Percentiles rank a stretch among this genome's conserved stretches.
Evolutionary conservation across 2,888 invertebrate species (phyloP).

Genomic region (Eupithecia tripunctaria): DNA sequence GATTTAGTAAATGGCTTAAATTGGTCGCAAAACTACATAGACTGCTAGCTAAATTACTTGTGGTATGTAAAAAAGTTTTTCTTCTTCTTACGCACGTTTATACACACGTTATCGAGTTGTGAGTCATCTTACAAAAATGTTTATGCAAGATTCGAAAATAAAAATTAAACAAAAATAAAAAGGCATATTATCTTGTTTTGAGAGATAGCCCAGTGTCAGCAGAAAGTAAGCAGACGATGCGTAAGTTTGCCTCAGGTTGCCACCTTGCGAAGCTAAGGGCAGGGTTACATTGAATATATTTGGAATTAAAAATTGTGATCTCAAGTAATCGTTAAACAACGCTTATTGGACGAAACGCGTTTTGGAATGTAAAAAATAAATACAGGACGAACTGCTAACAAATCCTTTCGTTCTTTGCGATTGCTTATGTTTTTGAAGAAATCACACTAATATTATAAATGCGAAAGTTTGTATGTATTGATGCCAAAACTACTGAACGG

Average conservation of each 20-base stretch:
- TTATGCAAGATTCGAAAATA: slow-evolving; percentile 16
- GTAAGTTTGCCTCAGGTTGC: slow-evolving; percentile 13
- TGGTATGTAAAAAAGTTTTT: too few species aligned
- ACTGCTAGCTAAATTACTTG: background rate
- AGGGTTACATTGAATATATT: slow-evolving; percentile 17
- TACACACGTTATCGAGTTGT: background rate
- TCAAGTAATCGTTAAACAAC: background rate
- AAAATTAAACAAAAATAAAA: slow-evolving; percentile 20
- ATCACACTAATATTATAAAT: too few species aligned
- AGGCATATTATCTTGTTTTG: slow-evolving; percentile 31
- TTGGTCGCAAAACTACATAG: background rate
- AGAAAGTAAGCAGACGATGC: slow-evolving; percentile 26
- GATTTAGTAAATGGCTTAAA: background rate
- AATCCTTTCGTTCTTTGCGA: too few species aligned
- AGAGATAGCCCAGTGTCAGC: slow-evolving; percentile 35
- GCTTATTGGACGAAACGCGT: too few species aligned
- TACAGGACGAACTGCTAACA: too few species aligned
- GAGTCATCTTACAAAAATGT: slow-evolving; percentile 28
- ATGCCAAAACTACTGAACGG: too few species aligned
- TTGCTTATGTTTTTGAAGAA: too few species aligned
- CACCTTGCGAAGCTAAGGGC: slow-evolving; percentile 10
- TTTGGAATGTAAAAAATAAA: too few species aligned
- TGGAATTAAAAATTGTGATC: background rate
- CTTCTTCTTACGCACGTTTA: background rate
- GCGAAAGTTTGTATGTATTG: too few species aligned